These are phyloP conservation scores for Conomelus anceps DNA, from an alignment of 2,888 invertebrate genomes.

Conservation along the genomic window DNA sequence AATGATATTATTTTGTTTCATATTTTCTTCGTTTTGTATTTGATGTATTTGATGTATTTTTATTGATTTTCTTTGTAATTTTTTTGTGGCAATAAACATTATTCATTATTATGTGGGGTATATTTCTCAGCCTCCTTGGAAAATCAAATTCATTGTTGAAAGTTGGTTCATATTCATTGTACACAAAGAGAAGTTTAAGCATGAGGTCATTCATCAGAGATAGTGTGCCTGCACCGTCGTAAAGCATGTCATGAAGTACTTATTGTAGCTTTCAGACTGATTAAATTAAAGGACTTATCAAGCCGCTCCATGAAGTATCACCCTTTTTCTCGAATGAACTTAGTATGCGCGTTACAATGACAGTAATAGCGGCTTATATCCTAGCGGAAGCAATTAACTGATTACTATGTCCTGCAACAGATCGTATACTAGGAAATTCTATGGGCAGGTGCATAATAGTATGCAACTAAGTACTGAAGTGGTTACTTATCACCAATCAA, in stretches of 20 bases:
- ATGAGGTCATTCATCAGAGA: background rate
- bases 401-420: background rate
- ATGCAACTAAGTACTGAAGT: background rate
- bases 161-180: background rate
- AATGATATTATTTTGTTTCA: too few species aligned
- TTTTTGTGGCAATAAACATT: too few species aligned
- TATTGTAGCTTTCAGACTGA: background rate
- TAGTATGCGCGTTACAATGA: background rate
- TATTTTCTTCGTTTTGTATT: too few species aligned
- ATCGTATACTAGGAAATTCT: background rate
- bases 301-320: background rate
- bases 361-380: background rate
- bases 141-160: background rate
- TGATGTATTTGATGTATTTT: too few species aligned
- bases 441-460: background rate
- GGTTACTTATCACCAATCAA: too few species aligned
- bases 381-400: background rate
- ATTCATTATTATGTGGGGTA: too few species aligned
- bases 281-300: background rate
- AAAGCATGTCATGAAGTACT: background rate
- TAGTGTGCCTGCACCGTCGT: background rate
- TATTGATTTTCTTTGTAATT: too few species aligned
- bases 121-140: too few species aligned
- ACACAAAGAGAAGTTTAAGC: background rate
- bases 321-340: background rate